Evolutionary conservation across 2,113 vertebrate species (phyloP).

Genomic region (Chascanopsetta lugubris): DNA sequence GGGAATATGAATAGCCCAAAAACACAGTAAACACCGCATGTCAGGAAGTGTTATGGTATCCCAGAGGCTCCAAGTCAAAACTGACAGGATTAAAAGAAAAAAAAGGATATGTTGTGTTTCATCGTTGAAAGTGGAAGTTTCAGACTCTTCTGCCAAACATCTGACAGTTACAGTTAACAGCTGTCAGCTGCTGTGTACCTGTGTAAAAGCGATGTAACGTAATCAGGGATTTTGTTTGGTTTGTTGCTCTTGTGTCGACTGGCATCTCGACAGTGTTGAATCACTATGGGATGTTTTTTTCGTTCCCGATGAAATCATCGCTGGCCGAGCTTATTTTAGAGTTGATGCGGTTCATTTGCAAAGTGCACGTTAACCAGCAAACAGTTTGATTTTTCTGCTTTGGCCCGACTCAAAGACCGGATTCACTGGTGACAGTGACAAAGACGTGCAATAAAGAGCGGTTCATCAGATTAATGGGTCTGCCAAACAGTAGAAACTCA

Average conservation of each 20-base stretch:
- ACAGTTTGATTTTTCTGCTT: slow-evolving; percentile 3
- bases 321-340: background rate
- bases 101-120: too few species aligned
- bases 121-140: too few species aligned
- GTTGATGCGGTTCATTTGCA: slow-evolving; percentile 13
- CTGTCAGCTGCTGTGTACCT: background rate
- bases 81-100: too few species aligned
- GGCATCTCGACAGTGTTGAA: background rate
- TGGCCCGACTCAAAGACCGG: slow-evolving; percentile 7
- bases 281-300: background rate
- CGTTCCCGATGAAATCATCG: background rate
- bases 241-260: background rate
- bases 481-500: slow-evolving; percentile 13
- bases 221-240: background rate
- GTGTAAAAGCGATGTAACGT: background rate
- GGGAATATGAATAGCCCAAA: too few species aligned
- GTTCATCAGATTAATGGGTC: slow-evolving; percentile 34
- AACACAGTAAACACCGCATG: too few species aligned
- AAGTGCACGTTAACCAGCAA: slow-evolving; percentile 6
- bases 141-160: too few species aligned
- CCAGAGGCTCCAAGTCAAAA: too few species aligned
- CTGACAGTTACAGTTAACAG: too few species aligned
- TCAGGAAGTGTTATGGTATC: too few species aligned
- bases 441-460: slow-evolving; percentile 31
- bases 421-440: slow-evolving; percentile 3